Evolutionary conservation across 2,797 vertebrate genomes (phyloP).

Genomic region (Sebastolobus altivelis): DNA sequence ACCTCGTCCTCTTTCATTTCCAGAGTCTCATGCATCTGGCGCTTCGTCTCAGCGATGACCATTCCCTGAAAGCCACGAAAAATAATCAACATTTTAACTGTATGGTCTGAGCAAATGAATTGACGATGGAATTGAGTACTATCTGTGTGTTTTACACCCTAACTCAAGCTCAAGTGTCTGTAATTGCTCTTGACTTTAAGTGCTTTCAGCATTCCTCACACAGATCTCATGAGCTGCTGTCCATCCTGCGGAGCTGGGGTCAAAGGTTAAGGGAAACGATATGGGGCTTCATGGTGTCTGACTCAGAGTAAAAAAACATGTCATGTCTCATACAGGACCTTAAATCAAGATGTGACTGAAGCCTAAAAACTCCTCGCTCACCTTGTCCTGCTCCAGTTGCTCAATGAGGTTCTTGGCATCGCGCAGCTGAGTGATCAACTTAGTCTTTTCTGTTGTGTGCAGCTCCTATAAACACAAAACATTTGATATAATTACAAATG

Average conservation of each 20-base stretch:
- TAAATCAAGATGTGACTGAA: conserved; percentile 33
- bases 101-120: background rate
- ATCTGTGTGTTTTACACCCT: conserved; percentile 19
- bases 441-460: conserved; percentile 96
- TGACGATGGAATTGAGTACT: background rate
- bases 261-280: conserved; percentile 71
- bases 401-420: conserved; percentile 98
- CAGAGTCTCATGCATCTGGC: conserved; percentile 97
- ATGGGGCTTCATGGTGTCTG: conserved; percentile 38
- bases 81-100: conserved; percentile 1
- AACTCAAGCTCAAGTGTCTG: conserved; percentile 22
- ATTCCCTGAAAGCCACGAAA: conserved; percentile 87
- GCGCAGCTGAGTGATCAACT: conserved; percentile 95
- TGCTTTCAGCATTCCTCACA: conserved; percentile 59
- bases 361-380: conserved; percentile 72
- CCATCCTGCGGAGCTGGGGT: conserved; percentile 57
- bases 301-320: conserved; percentile 43
- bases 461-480: conserved; percentile 88
- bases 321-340: conserved; percentile 18
- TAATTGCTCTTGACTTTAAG: conserved; percentile 46
- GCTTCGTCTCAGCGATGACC: conserved; percentile 98
- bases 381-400: conserved; percentile 99
- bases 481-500: conserved; percentile 27
- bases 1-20: conserved; percentile 98
- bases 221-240: conserved; percentile 44